A percentile compares a stretch with the other conserved stretches of the same genome.
Conservation (phyloP, 2,797 vertebrate species). For the Schizothorax lantsangensis region DNA sequence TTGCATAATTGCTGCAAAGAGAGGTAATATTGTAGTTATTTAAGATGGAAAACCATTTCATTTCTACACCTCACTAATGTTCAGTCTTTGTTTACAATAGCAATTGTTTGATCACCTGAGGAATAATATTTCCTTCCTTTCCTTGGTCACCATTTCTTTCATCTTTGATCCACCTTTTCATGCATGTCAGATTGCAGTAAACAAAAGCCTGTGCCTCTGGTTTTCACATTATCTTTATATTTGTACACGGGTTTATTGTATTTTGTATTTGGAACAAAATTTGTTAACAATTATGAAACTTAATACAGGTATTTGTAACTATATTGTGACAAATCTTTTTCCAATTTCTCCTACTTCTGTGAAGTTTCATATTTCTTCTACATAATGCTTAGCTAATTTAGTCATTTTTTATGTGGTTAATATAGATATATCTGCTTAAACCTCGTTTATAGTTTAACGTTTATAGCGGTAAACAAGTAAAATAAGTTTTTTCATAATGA, state of each 20-base stretch:
- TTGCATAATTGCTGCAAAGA: background rate
- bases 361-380: constrained; percentile 62
- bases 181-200: constrained; percentile 36
- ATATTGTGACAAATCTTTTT: constrained; percentile 51
- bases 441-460: constrained; percentile 48
- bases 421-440: constrained; percentile 60
- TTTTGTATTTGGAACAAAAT: constrained; percentile 32
- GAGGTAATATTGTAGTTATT: background rate
- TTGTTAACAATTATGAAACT: background rate
- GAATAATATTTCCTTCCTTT: constrained; percentile 30
- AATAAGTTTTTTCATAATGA: background rate
- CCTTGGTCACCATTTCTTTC: constrained; percentile 11
- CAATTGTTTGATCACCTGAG: constrained; percentile 27
- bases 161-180: constrained; percentile 34
- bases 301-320: background rate
- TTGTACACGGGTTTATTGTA: background rate
- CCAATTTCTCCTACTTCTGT: constrained; percentile 61
- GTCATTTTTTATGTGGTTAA: constrained; percentile 65
- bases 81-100: constrained; percentile 12
- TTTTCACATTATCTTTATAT: constrained; percentile 4
- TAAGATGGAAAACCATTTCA: background rate
- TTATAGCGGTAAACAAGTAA: background rate
- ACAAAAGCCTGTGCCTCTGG: constrained; percentile 11
- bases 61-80: constrained; percentile 14
- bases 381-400: constrained; percentile 73